phyloP scores from a whole-genome alignment of 1,140 invertebrate genomes.

The Elymnias hypermnestra region DNA sequence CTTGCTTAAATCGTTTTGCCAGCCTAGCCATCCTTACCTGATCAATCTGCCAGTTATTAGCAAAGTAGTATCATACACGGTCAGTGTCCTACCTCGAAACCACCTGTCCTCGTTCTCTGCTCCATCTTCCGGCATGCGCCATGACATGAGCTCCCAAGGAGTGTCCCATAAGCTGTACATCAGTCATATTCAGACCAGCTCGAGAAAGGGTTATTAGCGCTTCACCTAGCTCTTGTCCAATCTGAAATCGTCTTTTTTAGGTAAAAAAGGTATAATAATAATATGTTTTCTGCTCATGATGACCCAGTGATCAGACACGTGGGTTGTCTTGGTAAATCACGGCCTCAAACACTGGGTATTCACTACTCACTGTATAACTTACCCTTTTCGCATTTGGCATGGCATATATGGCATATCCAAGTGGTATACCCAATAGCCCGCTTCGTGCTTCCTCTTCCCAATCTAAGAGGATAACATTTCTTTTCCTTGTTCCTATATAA shows the following conservation, averaged over 20 bases:
- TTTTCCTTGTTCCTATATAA: constrained; percentile 48
- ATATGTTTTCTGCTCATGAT: too few relatives aligned
- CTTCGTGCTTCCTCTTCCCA: constrained; percentile 59
- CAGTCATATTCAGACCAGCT: constrained; percentile 74
- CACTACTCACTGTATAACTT: too few relatives aligned
- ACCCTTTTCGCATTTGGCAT: constrained; percentile 57
- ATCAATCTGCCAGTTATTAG: too few relatives aligned
- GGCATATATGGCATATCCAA: constrained; percentile 47
- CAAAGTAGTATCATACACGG: too few relatives aligned
- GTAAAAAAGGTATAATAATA: too few relatives aligned
- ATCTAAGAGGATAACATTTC: constrained; percentile 53
- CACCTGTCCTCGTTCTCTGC: constrained; percentile 35
- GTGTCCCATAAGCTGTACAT: constrained; percentile 84
- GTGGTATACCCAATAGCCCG: constrained; percentile 41
- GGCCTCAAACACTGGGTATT: too few relatives aligned
- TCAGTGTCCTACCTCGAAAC: constrained; percentile 51
- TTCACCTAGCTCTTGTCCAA: constrained; percentile 46
- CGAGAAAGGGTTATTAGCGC: constrained; percentile 31
- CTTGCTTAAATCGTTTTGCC: too few relatives aligned
- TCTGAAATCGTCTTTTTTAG: too few relatives aligned
- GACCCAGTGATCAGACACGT: too few relatives aligned
- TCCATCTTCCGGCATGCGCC: constrained; percentile 74
- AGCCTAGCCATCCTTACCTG: too few relatives aligned
- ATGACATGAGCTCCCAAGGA: constrained; percentile 85
- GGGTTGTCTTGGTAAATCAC: too few relatives aligned